Percentiles rank a stretch among this genome's conserved stretches.
These are phyloP conservation scores for Pavo muticus DNA, from an alignment of 2,113 vertebrate genomes.

Conservation along the genomic window DNA sequence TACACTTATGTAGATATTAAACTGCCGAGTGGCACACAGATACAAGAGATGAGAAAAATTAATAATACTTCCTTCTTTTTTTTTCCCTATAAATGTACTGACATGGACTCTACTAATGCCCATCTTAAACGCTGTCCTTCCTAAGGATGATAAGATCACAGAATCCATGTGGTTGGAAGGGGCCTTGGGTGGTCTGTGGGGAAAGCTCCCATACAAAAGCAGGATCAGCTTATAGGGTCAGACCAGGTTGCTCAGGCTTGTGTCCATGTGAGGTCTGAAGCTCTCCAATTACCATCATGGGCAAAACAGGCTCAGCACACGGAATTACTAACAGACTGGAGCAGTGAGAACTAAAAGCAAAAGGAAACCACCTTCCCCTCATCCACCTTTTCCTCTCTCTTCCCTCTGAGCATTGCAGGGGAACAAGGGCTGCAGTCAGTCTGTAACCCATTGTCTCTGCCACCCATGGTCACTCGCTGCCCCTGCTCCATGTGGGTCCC, in stretches of 20 bases:
- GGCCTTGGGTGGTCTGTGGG: no score
- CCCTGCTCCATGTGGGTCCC: no score
- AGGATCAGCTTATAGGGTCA: no score
- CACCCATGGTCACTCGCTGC: no score
- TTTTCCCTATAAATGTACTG: not conserved
- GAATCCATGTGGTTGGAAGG: rapidly evolving
- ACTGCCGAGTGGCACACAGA: not conserved
- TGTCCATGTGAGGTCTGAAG: no score
- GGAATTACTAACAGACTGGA: no score
- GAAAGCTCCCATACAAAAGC: no score
- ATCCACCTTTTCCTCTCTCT: not conserved
- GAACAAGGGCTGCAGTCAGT: not conserved
- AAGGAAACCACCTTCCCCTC: not conserved
- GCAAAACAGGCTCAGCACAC: no score
- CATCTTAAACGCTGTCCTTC: not conserved
- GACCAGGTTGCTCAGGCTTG: no score
- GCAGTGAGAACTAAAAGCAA: not conserved
- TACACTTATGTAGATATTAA: not conserved
- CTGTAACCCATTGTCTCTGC: no score
- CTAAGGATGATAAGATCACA: not conserved
- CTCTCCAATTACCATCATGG: no score
- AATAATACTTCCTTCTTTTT: not conserved
- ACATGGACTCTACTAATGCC: not conserved
- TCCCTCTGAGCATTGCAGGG: not conserved
- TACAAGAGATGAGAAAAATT: rapidly evolving